Evolutionary conservation across 1,140 invertebrate species (phyloP), one percentile per base, ranked within the genome.

Genomic region (Heterodera carotae): DNA sequence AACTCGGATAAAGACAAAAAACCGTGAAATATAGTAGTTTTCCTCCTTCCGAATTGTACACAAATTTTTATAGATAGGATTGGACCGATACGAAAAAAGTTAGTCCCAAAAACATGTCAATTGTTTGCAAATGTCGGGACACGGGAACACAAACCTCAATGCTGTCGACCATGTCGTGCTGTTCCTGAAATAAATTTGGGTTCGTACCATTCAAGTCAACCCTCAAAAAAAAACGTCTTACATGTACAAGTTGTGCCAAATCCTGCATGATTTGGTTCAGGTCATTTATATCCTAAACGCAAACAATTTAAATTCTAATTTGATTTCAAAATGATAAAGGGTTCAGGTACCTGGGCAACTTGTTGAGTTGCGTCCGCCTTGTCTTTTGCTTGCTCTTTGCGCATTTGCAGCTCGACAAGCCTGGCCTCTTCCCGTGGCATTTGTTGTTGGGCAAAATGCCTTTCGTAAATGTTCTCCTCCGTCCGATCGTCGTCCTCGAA

Each of bases 181-280:
- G 83, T 22, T 75, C 39, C 80, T 81, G 12, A 7, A 81, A 71
- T 53, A 72, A 69, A n/a, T 8, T 15, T 34, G 25, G 53, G n/a
- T n/a, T n/a, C n/a, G n/a, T n/a, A n/a, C n/a, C n/a, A n/a, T n/a
- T n/a, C n/a, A n/a, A n/a, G n/a, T n/a, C n/a, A n/a, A n/a, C n/a
- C n/a, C n/a, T n/a, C n/a, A n/a, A n/a, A n/a, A n/a, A n/a, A n/a
- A n/a, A n/a, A n/a, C n/a, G n/a, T n/a, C 66, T 81, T 56, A 81
- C 83, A 75, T 84, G 83, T 31, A 84, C 83, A 22, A 84, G 78
- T 39, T 75, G 59, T 18, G 68, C 68, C 53, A 84, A 53, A 39
- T 84, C 83, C 43, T 48, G 53, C 78, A 84, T 85, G n/a, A 84
- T 82, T 66, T 84, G 74, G 29, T 84, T 83, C 5, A 84, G 73